Conservation (phyloP, 2,113 vertebrate genomes). For the Dipodomys ordii region DNA sequence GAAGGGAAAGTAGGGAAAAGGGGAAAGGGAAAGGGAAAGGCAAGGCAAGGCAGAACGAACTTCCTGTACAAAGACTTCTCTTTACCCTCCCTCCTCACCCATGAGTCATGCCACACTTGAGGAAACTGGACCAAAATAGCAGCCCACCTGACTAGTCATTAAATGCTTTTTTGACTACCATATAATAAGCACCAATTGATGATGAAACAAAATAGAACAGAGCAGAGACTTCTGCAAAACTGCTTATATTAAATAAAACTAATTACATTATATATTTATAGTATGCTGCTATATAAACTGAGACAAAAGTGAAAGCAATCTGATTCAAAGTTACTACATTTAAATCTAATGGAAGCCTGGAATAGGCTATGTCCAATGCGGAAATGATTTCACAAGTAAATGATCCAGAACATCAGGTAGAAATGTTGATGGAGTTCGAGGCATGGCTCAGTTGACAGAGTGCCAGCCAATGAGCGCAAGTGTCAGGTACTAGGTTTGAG, state of each 20-base stretch:
- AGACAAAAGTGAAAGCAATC: slow-evolving; percentile 1
- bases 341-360: neutral
- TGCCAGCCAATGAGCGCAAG: no score
- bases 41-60: no score
- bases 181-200: slow-evolving; percentile 9
- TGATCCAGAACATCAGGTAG: slow-evolving; percentile 10
- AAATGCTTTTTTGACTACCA: neutral
- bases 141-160: neutral
- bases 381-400: neutral
- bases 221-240: neutral
- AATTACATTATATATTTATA: neutral
- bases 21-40: no score
- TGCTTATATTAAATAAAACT: neutral
- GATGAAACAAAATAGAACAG: neutral
- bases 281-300: neutral
- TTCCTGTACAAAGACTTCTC: neutral
- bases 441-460: no score
- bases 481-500: no score
- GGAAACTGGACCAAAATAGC: slow-evolving; percentile 7
- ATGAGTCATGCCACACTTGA: neutral
- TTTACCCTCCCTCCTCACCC: neutral
- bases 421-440: neutral
- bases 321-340: neutral
- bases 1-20: no score
- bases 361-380: neutral